These are phyloP conservation scores for Megalonaias nervosa DNA, from an alignment of 1,140 invertebrate species.

Conservation along the genomic window DNA sequence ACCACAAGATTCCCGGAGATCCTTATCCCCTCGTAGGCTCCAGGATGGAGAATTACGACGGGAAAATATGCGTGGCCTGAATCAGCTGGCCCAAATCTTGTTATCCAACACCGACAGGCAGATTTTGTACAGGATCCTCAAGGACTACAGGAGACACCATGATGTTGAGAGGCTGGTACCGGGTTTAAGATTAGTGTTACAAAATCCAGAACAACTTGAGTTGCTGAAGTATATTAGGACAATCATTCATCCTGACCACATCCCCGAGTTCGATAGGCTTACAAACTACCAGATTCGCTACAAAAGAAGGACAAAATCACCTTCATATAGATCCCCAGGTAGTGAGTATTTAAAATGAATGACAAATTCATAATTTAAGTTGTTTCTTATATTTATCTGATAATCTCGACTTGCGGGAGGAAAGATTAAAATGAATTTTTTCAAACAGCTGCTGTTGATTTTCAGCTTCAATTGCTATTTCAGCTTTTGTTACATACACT, in stretches of 20 bases:
- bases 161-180: constrained; percentile 41
- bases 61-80: constrained; percentile 23
- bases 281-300: neutral
- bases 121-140: constrained; percentile 41
- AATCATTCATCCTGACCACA: constrained; percentile 39
- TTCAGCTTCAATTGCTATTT: no score
- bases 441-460: no score
- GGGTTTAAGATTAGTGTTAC: constrained; percentile 39
- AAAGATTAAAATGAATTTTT: no score
- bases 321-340: no score
- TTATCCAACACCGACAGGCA: constrained; percentile 36
- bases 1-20: no score
- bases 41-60: constrained; percentile 4
- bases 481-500: no score
- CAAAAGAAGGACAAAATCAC: no score
- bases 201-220: constrained; percentile 45
- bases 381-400: no score
- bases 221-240: constrained; percentile 46
- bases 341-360: no score
- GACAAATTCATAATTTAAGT: no score
- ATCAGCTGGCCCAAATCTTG: constrained; percentile 22
- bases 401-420: no score
- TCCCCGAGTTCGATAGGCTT: constrained; percentile 34
- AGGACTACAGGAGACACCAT: constrained; percentile 42
- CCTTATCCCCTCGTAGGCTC: no score